Base-by-base conservation (phyloP, 2,113 vertebrate species). In the Heterotis niloticus region DNA sequence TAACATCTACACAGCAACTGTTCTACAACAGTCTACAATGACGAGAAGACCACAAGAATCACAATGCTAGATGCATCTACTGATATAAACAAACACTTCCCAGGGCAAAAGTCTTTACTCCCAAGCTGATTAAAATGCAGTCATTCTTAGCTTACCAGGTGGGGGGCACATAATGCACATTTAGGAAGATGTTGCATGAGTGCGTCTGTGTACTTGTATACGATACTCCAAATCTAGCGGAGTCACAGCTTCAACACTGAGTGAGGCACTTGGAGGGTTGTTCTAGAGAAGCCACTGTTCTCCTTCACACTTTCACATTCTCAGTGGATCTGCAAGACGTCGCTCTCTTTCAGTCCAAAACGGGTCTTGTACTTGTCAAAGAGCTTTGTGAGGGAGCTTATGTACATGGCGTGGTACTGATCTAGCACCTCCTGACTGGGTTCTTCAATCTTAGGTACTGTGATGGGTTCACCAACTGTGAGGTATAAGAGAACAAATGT, bases 381-480 rank as follows among this genome's bases (percentile, higher is more conserved):
- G 65, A 99, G 95, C 80, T 92, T 92, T 79, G 88, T 87, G 44
- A 99, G 92, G 62, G 96, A 95, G 71, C 87, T 91, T 87, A 95
- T 79, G 76, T 99, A 99, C 87, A 98, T 91, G 80, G 83, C 71
- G n/a, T 99, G 98, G 87, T 98, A 99, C 66, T 95, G 86, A 75
- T 97, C 93, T 75, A 99, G 91, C 59, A 94, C 91, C n/a, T 92
- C 93, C 64, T 92, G 92, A 71, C 89, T 91, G 0, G 97, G 96
- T 0, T 95, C 89, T 64, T 94, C 94, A 0, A 94, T 91, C 88
- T 94, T 96, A 68, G 98, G 98, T 75, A 98, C 88, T 0, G 96
- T 97, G 89, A 99, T 96, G 44, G 98, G 97, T 78, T 98, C 97
- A 0, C 98, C 98, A 80, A 99, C 98, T 99, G 82, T 44, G 81